Evolutionary conservation across 2,797 vertebrate species (phyloP).

Genomic region (Xenops minutus): DNA sequence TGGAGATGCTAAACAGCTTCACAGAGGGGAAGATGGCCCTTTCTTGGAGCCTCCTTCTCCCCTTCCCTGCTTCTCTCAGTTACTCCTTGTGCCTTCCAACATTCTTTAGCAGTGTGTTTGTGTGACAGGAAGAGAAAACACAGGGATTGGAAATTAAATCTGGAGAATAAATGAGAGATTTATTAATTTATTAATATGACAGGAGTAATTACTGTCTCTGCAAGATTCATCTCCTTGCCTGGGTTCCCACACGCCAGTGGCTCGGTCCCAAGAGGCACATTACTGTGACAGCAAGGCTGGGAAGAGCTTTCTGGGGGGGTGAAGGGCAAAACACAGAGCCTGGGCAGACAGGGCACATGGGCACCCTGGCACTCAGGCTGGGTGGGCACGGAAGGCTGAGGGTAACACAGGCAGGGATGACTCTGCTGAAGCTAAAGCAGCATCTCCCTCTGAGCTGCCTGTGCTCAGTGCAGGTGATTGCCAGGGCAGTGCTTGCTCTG

Average conservation of each 20-base stretch:
- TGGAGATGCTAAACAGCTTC: background rate
- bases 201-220: conserved; percentile 70
- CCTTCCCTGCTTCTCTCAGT: background rate
- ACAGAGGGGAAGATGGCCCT: background rate
- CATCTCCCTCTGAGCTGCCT: background rate
- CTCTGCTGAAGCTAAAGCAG: background rate
- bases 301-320: background rate
- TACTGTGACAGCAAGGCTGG: background rate
- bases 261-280: background rate
- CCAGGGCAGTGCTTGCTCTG: background rate
- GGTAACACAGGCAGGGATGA: background rate
- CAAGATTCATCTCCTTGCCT: conserved; percentile 53
- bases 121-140: conserved; percentile 47
- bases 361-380: background rate
- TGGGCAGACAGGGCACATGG: background rate
- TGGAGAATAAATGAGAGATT: conserved; percentile 55
- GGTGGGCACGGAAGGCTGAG: background rate
- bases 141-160: conserved; percentile 62
- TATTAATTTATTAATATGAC: conserved; percentile 71
- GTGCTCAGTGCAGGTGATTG: background rate
- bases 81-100: background rate
- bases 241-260: background rate
- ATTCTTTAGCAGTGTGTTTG: background rate
- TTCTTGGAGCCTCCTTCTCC: background rate
- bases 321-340: background rate